Conservation (phyloP, 2,888 invertebrate species). For the Ferdinandea cuprea region DNA sequence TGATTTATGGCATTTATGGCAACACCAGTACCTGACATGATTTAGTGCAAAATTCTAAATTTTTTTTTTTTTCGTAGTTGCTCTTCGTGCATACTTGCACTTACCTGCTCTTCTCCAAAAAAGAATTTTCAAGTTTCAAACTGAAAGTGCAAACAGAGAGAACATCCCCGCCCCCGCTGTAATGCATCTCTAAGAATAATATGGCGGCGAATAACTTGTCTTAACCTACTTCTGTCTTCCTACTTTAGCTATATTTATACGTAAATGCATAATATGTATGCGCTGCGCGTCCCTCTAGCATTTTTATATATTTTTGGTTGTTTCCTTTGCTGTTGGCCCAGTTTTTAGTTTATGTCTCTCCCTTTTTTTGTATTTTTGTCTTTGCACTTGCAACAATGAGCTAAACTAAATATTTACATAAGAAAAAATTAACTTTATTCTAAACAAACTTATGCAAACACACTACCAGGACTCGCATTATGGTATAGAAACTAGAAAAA, state of each 20-base stretch:
- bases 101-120: neutral
- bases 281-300: neutral
- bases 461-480: too few relatives aligned
- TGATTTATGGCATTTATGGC: too few relatives aligned
- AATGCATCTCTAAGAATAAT: conserved; percentile 3
- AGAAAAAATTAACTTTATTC: neutral
- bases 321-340: conserved; percentile 37
- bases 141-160: neutral
- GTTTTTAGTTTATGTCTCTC: conserved; percentile 6
- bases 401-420: conserved; percentile 46
- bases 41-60: neutral
- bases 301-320: conserved; percentile 27
- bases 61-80: neutral
- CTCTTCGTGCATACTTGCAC: neutral
- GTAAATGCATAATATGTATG: neutral
- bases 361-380: neutral
- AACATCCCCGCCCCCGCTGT: neutral
- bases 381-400: conserved; percentile 33
- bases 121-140: neutral
- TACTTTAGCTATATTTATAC: conserved; percentile 15
- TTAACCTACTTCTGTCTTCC: conserved; percentile 30
- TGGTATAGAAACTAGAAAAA: neutral
- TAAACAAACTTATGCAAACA: neutral
- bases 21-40: too few relatives aligned
- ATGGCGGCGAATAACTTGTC: conserved; percentile 3